A percentile compares a stretch with the other conserved stretches of the same genome.
Evolutionary conservation across 1,140 invertebrate species (phyloP).

Genomic region (Bathynomus jamesi): DNA sequence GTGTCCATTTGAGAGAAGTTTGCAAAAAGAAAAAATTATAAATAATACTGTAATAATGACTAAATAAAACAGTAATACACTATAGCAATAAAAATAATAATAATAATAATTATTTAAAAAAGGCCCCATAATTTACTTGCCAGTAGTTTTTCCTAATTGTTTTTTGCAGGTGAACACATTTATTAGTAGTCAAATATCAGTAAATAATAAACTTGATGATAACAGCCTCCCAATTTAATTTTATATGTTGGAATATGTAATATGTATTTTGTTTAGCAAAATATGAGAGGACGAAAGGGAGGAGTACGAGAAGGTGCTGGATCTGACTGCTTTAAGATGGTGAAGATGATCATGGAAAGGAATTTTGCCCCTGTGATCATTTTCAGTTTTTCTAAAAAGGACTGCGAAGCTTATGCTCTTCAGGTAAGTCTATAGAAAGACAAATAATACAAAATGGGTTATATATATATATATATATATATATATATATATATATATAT

Average conservation of each 20-base stretch:
- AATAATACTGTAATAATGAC: not conserved
- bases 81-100: too few relatives aligned
- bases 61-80: too few relatives aligned
- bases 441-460: not conserved
- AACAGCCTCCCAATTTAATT: too few relatives aligned
- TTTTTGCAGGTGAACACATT: too few relatives aligned
- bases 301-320: slow-evolving; percentile 49
- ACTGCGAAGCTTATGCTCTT: slow-evolving; percentile 94
- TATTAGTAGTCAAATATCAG: too few relatives aligned
- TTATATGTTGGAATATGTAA: too few relatives aligned
- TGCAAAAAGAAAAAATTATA: not conserved
- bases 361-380: slow-evolving; percentile 97
- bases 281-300: slow-evolving; percentile 51
- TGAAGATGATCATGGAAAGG: slow-evolving; percentile 98
- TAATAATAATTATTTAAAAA: too few relatives aligned
- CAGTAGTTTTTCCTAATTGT: too few relatives aligned
- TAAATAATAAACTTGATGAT: too few relatives aligned
- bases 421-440: slow-evolving; percentile 45
- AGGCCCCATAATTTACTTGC: too few relatives aligned
- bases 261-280: slow-evolving; percentile 1
- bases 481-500: slow-evolving; percentile 3
- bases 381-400: slow-evolving; percentile 98
- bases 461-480: slow-evolving; percentile 3
- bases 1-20: not conserved
- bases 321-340: slow-evolving; percentile 91